These are phyloP conservation scores for Vulpes lagopus DNA, from an alignment of 2,113 vertebrate species.

Conservation along the genomic window DNA sequence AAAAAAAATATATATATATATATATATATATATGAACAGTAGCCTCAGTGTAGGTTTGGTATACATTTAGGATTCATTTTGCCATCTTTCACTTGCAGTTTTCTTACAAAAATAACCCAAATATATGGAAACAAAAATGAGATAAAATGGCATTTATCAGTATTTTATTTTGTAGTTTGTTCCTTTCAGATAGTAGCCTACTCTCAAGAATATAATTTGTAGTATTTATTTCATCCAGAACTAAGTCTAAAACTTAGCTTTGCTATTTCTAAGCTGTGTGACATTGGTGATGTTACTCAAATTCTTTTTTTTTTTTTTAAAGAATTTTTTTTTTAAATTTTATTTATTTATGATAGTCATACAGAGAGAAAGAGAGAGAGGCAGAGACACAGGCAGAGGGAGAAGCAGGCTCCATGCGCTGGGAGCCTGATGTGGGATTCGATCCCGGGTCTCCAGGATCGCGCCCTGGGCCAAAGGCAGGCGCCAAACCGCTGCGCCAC, in stretches of 20 bases:
- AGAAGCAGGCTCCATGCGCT: no score
- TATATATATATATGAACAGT: slow-evolving; percentile 78
- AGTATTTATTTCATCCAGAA: neutral
- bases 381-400: no score
- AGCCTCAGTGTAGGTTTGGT: slow-evolving; percentile 61
- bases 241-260: neutral
- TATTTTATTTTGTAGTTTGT: neutral
- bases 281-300: neutral
- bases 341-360: no score
- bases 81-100: slow-evolving; percentile 36
- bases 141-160: neutral
- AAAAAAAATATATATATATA: slow-evolving; percentile 72
- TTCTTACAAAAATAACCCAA: neutral
- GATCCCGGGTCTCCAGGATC: no score
- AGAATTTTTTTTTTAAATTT: no score
- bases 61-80: slow-evolving; percentile 38
- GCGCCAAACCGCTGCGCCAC: no score
- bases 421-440: no score
- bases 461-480: no score
- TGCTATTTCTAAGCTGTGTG: neutral
- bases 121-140: slow-evolving; percentile 45
- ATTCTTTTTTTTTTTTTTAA: no score
- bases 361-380: no score
- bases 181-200: neutral
- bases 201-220: neutral